Conservation (phyloP, 2,113 vertebrate species). For the Salvator merianae region DNA sequence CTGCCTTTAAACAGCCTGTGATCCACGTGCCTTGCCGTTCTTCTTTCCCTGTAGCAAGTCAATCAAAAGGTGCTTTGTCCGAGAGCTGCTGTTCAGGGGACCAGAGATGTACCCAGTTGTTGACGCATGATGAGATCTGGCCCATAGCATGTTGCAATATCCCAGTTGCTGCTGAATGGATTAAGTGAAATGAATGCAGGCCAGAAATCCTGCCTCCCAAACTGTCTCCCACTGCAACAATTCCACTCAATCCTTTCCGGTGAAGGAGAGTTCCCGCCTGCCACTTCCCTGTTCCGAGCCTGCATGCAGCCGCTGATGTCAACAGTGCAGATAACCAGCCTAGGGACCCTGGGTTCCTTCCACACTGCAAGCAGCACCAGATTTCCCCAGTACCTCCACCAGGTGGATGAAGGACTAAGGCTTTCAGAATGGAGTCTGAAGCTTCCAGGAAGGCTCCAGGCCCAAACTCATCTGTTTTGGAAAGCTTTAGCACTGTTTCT, state of each 20-base stretch:
- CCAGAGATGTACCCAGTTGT: constrained; percentile 1
- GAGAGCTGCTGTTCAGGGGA: constrained; percentile 7
- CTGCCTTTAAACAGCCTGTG: constrained; percentile 2
- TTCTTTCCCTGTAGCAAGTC: constrained; percentile 24
- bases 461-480: not conserved
- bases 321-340: not conserved
- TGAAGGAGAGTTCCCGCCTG: not conserved
- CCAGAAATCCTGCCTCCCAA: not conserved
- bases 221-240: not conserved
- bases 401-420: not conserved
- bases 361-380: not conserved
- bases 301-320: not conserved
- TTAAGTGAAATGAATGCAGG: not conserved
- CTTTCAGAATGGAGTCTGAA: not conserved
- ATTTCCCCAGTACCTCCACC: not conserved
- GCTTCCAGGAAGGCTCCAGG: not conserved
- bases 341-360: not conserved
- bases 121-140: constrained; percentile 28
- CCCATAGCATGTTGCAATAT: constrained; percentile 4
- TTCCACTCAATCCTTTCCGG: not conserved
- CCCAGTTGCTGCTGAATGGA: constrained; percentile 5
- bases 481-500: not conserved
- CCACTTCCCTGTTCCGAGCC: not conserved
- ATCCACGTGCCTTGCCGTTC: constrained; percentile 17
- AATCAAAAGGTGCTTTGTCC: not conserved